Percentiles rank a stretch among this genome's conserved stretches.
Evolutionary conservation across 2,113 vertebrate species (phyloP).

Genomic region (Neotoma lepida): DNA sequence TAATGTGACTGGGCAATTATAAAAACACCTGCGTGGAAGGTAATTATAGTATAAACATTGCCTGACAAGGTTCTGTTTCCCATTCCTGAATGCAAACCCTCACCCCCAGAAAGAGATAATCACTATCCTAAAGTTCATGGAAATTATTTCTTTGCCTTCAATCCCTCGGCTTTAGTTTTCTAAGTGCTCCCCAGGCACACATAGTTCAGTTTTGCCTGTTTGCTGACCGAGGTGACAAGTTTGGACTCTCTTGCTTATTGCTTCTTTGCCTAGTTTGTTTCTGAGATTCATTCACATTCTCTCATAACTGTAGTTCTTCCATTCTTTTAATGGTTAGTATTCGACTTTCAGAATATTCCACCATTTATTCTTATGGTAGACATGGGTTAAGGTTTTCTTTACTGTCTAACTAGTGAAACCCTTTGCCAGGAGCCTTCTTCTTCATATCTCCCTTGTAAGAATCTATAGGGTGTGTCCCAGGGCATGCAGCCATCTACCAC

Average conservation of each 20-base stretch:
- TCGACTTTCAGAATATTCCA: slow-evolving; percentile 10
- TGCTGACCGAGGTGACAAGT: neutral
- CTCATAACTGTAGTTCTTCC: neutral
- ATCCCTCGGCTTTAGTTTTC: neutral
- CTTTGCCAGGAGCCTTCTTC: neutral
- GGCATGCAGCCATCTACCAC: neutral
- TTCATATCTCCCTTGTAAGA: neutral
- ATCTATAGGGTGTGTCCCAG: neutral
- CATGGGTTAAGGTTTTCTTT: neutral
- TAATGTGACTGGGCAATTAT: neutral
- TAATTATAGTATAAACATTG: neutral
- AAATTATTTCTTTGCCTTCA: slow-evolving; percentile 12
- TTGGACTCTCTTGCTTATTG: neutral
- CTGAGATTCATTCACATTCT: neutral
- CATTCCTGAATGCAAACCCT: neutral
- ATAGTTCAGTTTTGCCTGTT: neutral
- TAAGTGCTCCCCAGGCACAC: neutral
- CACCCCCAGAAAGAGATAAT: neutral
- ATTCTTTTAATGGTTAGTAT: neutral
- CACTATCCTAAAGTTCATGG: neutral
- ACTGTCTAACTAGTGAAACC: neutral
- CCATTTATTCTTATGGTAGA: neutral
- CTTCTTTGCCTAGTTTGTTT: neutral
- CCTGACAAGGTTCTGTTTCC: neutral
- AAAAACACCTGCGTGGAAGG: neutral